phyloP scores from a whole-genome alignment of 2,113 vertebrate genomes.

The Ellobius talpinus region DNA sequence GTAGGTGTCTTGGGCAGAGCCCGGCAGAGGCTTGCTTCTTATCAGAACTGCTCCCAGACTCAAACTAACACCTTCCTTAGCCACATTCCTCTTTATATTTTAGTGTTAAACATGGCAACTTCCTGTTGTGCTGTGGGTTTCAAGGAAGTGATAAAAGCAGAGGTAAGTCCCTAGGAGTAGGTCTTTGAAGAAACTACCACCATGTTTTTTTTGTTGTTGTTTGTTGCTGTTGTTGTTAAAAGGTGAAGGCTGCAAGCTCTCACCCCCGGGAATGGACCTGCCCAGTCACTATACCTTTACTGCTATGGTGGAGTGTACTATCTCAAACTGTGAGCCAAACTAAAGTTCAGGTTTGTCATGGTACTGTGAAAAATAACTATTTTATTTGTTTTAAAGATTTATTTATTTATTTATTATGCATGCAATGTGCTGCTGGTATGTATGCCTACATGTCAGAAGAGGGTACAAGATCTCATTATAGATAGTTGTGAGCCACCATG shows the following conservation, averaged over 20 bases:
- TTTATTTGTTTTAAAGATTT: neutral
- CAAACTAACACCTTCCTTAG: neutral
- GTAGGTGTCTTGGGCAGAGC: neutral
- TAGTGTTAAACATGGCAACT: neutral
- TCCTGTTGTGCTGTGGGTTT: neutral
- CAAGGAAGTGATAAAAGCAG: neutral
- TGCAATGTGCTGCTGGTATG: no score
- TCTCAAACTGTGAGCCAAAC: neutral
- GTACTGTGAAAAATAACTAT: neutral
- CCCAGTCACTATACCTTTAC: neutral
- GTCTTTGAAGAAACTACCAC: neutral
- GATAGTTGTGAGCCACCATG: no score
- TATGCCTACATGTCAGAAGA: no score
- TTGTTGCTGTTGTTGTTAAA: neutral
- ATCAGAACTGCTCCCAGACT: neutral
- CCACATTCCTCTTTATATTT: neutral
- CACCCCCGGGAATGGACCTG: neutral
- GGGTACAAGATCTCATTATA: no score
- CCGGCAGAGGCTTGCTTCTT: neutral
- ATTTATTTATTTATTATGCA: no score
- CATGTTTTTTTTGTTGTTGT: no score
- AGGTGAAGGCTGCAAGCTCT: neutral
- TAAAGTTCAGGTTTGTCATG: neutral
- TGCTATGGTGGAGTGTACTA: neutral
- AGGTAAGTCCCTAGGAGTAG: neutral